These are phyloP conservation scores for Lamproptera curius DNA, from an alignment of 2,888 invertebrate species.

Conservation along the genomic window DNA sequence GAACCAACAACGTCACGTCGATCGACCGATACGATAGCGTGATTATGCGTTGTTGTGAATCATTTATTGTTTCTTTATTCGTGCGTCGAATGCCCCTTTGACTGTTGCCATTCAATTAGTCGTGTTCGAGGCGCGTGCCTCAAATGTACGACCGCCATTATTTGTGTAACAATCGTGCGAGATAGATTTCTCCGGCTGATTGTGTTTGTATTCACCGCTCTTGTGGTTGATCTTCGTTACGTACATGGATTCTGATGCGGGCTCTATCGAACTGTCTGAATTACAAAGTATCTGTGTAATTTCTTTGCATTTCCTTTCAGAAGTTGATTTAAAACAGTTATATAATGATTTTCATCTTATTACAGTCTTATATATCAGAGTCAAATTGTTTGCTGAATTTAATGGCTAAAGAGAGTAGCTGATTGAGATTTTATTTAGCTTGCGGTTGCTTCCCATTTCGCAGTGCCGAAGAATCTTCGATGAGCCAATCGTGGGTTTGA, in stretches of 20 bases:
- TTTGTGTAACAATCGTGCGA: slow-evolving; percentile 9
- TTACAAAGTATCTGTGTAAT: too few species aligned
- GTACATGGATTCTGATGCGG: background rate
- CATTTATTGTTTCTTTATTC: slow-evolving; percentile 43
- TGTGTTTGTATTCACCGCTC: background rate
- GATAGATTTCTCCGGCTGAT: slow-evolving; percentile 15
- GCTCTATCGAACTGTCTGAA: too few species aligned
- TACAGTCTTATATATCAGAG: too few species aligned
- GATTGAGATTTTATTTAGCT: too few species aligned
- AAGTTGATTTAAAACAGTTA: too few species aligned
- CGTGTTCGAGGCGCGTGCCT: slow-evolving; percentile 11
- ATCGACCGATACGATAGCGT: slow-evolving; percentile 40
- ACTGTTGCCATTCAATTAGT: slow-evolving; percentile 33
- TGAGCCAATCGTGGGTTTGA: too few species aligned
- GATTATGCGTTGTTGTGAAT: slow-evolving; percentile 40
- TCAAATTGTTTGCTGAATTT: too few species aligned
- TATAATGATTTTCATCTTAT: too few species aligned
- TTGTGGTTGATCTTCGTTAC: background rate
- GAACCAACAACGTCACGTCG: slow-evolving; percentile 35
- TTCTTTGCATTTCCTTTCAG: too few species aligned
- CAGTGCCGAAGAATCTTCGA: too few species aligned
- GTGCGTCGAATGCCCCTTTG: slow-evolving; percentile 43
- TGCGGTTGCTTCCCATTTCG: too few species aligned
- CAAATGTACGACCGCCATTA: slow-evolving; percentile 7
- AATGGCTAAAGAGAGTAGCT: too few species aligned